Conservation (phyloP, 2,113 vertebrate genomes). For the Ardeotis arabs region DNA sequence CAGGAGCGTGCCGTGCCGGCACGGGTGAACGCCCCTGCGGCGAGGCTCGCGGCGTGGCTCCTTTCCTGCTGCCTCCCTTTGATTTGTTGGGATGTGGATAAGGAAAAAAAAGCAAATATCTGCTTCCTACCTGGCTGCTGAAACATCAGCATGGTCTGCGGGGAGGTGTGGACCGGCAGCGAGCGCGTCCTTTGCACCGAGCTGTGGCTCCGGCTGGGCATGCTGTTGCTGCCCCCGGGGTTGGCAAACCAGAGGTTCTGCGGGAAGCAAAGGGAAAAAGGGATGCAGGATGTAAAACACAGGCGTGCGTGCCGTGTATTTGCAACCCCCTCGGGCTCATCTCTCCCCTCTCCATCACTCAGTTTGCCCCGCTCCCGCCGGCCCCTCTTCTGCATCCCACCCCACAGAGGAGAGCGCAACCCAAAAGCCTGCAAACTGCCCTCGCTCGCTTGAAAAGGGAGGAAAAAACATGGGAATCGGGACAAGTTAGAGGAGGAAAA, state of each 20-base stretch:
- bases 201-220: constrained; percentile 96
- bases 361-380: not conserved
- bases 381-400: constrained; percentile 53
- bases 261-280: not conserved
- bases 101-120: fast-evolving
- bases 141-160: constrained; percentile 94
- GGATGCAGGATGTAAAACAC: not conserved
- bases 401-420: constrained; percentile 40
- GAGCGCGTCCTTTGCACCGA: constrained; percentile 96
- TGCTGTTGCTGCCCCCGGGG: constrained; percentile 96
- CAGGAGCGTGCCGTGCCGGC: fast-evolving
- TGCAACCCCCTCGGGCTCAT: not conserved
- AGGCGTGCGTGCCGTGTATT: not conserved
- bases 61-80: not conserved
- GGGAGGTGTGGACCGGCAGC: constrained; percentile 93
- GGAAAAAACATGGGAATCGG: fast-evolving
- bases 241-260: constrained; percentile 99
- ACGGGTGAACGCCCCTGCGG: fast-evolving
- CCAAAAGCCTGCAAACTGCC: constrained; percentile 76
- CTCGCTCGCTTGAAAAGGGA: constrained; percentile 22
- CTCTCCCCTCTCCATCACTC: not conserved
- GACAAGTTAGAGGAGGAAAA: not conserved
- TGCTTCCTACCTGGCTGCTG: constrained; percentile 87
- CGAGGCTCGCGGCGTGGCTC: not conserved
- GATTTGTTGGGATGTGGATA: not conserved